Conservation (phyloP, 2,797 vertebrate genomes). For the Pseudochirops corinnae region DNA sequence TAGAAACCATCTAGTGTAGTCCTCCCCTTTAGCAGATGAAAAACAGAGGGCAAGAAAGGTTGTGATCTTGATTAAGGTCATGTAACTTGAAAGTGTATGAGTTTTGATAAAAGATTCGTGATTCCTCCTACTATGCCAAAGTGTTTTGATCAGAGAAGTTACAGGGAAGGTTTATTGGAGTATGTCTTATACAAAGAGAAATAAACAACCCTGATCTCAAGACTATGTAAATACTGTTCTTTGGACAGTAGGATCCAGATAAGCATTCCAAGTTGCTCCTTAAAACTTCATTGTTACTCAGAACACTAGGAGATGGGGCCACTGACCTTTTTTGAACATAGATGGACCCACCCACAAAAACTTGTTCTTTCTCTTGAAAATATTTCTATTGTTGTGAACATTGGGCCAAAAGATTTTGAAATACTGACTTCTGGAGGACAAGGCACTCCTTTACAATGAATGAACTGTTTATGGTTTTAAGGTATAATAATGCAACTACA, state of each 20-base stretch:
- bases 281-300: not conserved
- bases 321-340: conserved; percentile 20
- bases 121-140: not conserved
- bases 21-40: not conserved
- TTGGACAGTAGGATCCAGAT: not conserved
- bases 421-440: not conserved
- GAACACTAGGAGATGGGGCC: not conserved
- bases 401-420: conserved; percentile 17
- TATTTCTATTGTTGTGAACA: conserved; percentile 21
- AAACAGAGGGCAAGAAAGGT: not conserved
- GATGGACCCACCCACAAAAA: not conserved
- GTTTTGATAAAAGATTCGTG: not conserved
- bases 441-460: conserved; percentile 10
- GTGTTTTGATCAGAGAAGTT: not conserved
- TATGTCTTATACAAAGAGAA: not conserved
- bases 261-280: not conserved
- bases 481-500: conserved; percentile 16
- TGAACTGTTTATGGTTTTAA: not conserved
- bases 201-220: not conserved
- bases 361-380: not conserved
- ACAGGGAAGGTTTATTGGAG: not conserved
- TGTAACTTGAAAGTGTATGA: not conserved
- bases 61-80: not conserved
- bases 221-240: not conserved
- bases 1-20: not conserved